phyloP scores from a whole-genome alignment of 2,113 vertebrate genomes.

The Meriones unguiculatus region DNA sequence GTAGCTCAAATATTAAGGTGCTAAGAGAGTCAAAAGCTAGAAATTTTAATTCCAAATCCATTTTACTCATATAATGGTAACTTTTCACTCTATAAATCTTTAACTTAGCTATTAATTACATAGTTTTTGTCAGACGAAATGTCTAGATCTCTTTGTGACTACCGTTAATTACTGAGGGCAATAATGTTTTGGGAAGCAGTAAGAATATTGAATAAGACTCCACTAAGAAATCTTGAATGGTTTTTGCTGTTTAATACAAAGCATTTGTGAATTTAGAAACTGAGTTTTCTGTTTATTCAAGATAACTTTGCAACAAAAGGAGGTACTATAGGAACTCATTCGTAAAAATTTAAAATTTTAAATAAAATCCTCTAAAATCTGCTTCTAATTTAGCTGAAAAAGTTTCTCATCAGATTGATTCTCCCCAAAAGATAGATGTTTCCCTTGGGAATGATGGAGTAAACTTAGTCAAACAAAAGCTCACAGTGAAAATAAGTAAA shows the following conservation, averaged over 20 bases:
- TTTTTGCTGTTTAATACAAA: background rate
- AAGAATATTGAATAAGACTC: background rate
- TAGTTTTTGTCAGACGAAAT: background rate
- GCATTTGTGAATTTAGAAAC: background rate
- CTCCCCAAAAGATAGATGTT: background rate
- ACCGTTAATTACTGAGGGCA: background rate
- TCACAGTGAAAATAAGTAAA: background rate
- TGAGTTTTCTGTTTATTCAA: background rate
- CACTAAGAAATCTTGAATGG: slow-evolving; percentile 1
- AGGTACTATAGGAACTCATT: background rate
- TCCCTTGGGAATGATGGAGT: background rate
- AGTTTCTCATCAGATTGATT: background rate
- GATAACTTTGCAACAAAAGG: background rate
- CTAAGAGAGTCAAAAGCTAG: background rate
- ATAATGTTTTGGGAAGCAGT: background rate
- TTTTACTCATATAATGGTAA: background rate
- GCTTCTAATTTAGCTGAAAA: background rate
- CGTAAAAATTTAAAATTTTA: background rate
- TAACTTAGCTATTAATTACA: slow-evolving; percentile 50
- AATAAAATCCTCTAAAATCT: background rate
- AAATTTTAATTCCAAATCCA: background rate
- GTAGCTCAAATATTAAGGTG: background rate
- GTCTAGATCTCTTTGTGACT: background rate
- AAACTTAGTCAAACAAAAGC: background rate
- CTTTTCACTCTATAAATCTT: slow-evolving; percentile 21